Evolutionary conservation across 2,113 vertebrate genomes (phyloP).

Genomic region (Chionodraco myersi): DNA sequence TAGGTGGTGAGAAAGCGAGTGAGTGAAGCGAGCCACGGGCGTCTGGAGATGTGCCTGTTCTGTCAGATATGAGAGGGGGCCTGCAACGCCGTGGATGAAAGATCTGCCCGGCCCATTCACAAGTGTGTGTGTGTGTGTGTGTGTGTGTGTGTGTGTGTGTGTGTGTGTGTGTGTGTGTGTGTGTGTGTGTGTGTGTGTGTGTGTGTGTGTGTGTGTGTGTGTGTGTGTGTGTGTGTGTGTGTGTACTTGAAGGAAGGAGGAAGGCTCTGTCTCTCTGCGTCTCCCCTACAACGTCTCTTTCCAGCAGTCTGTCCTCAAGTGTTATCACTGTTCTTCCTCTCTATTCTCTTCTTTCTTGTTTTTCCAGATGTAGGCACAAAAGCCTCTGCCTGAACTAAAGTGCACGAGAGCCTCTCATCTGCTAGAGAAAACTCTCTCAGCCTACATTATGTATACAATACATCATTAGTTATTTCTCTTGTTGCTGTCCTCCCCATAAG

Average conservation of each 20-base stretch:
- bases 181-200: too few relatives aligned
- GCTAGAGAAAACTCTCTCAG: slow-evolving; percentile 40
- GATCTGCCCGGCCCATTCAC: slow-evolving; percentile 66
- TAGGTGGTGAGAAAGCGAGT: slow-evolving; percentile 51
- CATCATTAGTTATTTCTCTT: slow-evolving; percentile 27
- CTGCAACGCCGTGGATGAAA: slow-evolving; percentile 73
- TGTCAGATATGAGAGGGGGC: slow-evolving; percentile 74
- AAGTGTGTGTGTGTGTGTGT: slow-evolving; percentile 22
- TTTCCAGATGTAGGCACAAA: slow-evolving; percentile 67
- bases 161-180: slow-evolving; percentile 2
- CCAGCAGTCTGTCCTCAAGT: slow-evolving; percentile 60
- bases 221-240: too few relatives aligned
- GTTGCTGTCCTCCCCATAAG: slow-evolving; percentile 31
- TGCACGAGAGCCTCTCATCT: slow-evolving; percentile 26
- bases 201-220: neutral
- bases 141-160: slow-evolving; percentile 22
- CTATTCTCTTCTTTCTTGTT: slow-evolving; percentile 17
- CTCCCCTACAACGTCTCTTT: slow-evolving; percentile 62
- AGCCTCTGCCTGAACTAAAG: slow-evolving; percentile 23
- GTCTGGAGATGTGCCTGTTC: slow-evolving; percentile 74
- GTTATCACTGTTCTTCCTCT: slow-evolving; percentile 49
- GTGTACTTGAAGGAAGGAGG: slow-evolving; percentile 30
- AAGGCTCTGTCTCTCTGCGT: slow-evolving; percentile 47
- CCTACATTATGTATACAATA: slow-evolving; percentile 23
- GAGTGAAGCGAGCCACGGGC: slow-evolving; percentile 69